Evolutionary conservation across 2,888 invertebrate genomes (phyloP), one percentile per base, ranked within the genome.

Genomic region (Resseliella maxima): DNA sequence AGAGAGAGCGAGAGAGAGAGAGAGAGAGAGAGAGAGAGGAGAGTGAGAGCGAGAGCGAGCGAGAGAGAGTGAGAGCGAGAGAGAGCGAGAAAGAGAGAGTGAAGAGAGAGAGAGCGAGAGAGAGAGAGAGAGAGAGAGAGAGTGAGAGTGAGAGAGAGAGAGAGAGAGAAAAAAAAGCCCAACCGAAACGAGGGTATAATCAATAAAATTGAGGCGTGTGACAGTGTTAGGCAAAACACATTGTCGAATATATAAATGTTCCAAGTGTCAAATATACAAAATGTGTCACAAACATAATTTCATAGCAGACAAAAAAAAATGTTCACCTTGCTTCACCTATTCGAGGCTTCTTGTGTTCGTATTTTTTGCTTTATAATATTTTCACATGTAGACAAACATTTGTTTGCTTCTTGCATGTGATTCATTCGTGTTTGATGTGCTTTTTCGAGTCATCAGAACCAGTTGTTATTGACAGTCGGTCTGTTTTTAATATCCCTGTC

Each of bases 251-350:
- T 59, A n/a, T n/a, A n/a, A 12, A 12, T n/a, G 5, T 3, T 3
- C 59, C 41, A 41, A 41, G 46, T 18, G 8, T 50, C 31, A 64
- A 64, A 64, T 64, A 83, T 83, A n/a, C n/a, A 83, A 83, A 83
- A 83, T 83, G 83, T 83, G 38, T 83, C 38, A 83, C 38, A 83
- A 38, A 83, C 36, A 38, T 36, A 83, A n/a, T 83, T 83, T 38
- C 38, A 83, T 83, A 12, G 38, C 15, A 36, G 1, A n/a, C n/a
- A n/a, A 21, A n/a, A 83, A 38, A 10, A n/a, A 83, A 38, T 24
- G 38, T 38, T 38, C 38, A n/a, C 72, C 72, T 72, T 72, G 15
- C 31, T 72, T 27, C 35, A 83, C 38, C 83, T 38, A 21, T 38
- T 3, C 38, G 38, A 38, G 10, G 10, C 24, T 18, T 38, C 21